Base-by-base conservation (phyloP, 2,888 invertebrate genomes). In the Andrena hattorfiana region DNA sequence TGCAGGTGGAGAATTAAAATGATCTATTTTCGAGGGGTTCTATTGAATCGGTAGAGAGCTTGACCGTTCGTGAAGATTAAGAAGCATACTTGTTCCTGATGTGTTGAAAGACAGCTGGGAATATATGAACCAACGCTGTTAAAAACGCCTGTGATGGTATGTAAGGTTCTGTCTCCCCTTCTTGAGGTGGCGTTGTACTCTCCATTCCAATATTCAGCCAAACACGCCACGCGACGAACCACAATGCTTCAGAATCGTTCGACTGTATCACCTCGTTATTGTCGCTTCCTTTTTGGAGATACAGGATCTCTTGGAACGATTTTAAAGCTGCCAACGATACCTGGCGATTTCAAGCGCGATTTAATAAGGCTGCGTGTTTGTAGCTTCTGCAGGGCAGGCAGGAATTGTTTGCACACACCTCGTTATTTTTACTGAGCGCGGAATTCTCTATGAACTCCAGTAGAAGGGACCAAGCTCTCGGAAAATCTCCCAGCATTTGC, bases 291-390 rank as follows among this genome's bases (percentile, higher is more conserved):
- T 96, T 96, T 89, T 96, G 96, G 63, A 95, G 92, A 89, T 97
- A 97, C 87, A 99, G 95, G 88, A 99, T 98, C 94, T 99, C 99
- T 95, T 99, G 99, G 94, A 99, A 98, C 16, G 99, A 98, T 94
- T 99, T 99, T 7, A 99, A 94, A 0, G 99, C 99, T 2, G 99
- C 98, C 89, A 99, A 95, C 0, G 99, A 99, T 1, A 98, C 96
- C 96, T 96, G 30, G 56, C 8, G 10, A 73, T 60, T 67, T 69
- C 23, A 51, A 62, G 8, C 26, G 49, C 4, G 35, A 71, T 51
- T 26, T n/a, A 69, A 66, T 64, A 54, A 26, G 2, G 4, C 30
- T 60, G 42, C 10, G 6, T 28, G 26, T 32, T 42, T 56, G 2
- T 66, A n/a, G 54, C 35, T n/a, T 20, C 2, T 2, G 1, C n/a